Evolutionary conservation across 2,797 vertebrate genomes (phyloP).

Genomic region (Ceyx erithaca): DNA sequence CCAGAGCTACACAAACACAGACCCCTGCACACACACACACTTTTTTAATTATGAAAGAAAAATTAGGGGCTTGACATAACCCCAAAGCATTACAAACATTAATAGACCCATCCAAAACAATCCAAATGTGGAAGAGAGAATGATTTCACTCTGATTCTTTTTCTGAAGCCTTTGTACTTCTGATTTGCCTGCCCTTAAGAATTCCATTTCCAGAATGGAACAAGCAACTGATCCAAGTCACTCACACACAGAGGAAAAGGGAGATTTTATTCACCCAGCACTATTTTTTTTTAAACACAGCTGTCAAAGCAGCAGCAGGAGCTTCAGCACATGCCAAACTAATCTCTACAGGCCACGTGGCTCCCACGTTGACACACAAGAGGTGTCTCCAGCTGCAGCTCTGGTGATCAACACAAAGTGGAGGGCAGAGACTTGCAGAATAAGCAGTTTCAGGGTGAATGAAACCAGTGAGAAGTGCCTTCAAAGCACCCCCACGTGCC

Average conservation of each 20-base stretch:
- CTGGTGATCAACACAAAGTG: fast-evolving
- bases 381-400: background rate
- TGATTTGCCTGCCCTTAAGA: fast-evolving
- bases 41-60: background rate
- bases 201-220: background rate
- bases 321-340: background rate
- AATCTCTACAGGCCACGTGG: background rate
- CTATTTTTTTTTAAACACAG: background rate
- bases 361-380: background rate
- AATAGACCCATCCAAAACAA: background rate
- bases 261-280: background rate
- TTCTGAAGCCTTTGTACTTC: background rate
- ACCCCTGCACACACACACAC: too few relatives aligned
- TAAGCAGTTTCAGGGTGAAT: background rate
- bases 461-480: background rate
- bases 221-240: background rate
- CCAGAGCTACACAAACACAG: fast-evolving
- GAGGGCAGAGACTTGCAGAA: background rate
- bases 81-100: background rate
- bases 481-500: fast-evolving
- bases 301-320: background rate
- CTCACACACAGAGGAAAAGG: fast-evolving
- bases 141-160: background rate
- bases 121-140: background rate
- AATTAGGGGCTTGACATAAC: background rate